Base-by-base conservation (phyloP, 1,140 invertebrate species). In the Mya arenaria region DNA sequence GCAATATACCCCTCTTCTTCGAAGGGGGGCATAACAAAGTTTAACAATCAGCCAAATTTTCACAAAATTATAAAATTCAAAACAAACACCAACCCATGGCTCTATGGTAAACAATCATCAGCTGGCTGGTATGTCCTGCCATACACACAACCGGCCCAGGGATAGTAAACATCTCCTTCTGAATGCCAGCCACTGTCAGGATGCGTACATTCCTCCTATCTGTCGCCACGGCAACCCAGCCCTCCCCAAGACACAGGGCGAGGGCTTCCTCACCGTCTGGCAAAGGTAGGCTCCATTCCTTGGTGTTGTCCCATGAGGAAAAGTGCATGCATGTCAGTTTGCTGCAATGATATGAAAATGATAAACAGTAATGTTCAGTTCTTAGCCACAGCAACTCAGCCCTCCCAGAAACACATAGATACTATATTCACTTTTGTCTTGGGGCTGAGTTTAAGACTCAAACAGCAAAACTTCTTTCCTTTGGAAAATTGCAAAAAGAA, bases 251-350 rank as follows among this genome's bases (percentile, higher is more conserved):
- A 6, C 95, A 94, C 25, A 98, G 56, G 44, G 92, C 91, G 85
- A 91, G 84, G 48, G 94, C 95, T 87, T 96, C 95, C 92, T 98
- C 97, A 17, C 94, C 95, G 74, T 95, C 95, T 0, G 96, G 95
- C 90, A 98, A 91, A 37, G 95, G 94, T 8, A 95, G 90, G 17
- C 94, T 95, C 98, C 98, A 99, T 93, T 99, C 98, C 90, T 98
- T 98, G 88, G 95, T 96, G 66, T 95, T 96, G 79, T 95, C 95
- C 94, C 96, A 96, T 4, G 96, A 95, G 72, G 94, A 93, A 84
- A 97, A 94, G 25, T 96, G 95, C 86, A 97, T 94, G 87, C 96
- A 96, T 28, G 95, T 95, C 63, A 97, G 86, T 92, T 96, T 96
- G 85, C 95, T 96, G 78, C 36, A 86, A 83, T 41, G 78, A n/a